Conservation (phyloP, 2,797 vertebrate species). For the Bradypodion pumilum region DNA sequence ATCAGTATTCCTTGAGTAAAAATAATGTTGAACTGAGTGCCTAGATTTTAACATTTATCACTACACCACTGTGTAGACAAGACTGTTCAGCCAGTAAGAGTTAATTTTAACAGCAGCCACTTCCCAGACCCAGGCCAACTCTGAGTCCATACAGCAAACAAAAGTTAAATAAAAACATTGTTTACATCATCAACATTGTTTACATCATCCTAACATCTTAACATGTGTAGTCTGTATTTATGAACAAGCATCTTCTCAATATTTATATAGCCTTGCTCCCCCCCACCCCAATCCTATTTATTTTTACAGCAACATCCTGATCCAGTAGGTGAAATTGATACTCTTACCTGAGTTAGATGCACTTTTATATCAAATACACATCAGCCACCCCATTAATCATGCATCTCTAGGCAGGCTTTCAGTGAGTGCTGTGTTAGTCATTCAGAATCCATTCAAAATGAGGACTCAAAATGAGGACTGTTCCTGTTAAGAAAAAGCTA, state of each 20-base stretch:
- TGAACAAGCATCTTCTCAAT: neutral
- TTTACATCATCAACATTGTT: neutral
- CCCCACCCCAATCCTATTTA: neutral
- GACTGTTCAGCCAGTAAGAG: neutral
- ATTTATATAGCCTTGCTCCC: neutral
- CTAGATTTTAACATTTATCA: no score
- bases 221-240: neutral
- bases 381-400: neutral
- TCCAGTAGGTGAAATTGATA: neutral
- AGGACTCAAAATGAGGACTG: neutral
- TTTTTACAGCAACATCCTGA: neutral
- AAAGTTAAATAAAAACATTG: neutral
- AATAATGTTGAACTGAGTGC: no score
- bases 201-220: neutral
- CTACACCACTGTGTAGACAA: neutral
- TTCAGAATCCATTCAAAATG: neutral
- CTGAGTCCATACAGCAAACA: neutral
- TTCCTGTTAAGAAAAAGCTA: neutral
- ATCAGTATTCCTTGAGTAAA: no score
- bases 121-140: no score
- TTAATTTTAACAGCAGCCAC: no score
- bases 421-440: neutral
- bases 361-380: neutral
- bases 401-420: neutral
- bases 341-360: neutral